Base-by-base conservation (phyloP, 35 echinoderm and acorn worm species). In the Strongylocentrotus purpuratus region DNA sequence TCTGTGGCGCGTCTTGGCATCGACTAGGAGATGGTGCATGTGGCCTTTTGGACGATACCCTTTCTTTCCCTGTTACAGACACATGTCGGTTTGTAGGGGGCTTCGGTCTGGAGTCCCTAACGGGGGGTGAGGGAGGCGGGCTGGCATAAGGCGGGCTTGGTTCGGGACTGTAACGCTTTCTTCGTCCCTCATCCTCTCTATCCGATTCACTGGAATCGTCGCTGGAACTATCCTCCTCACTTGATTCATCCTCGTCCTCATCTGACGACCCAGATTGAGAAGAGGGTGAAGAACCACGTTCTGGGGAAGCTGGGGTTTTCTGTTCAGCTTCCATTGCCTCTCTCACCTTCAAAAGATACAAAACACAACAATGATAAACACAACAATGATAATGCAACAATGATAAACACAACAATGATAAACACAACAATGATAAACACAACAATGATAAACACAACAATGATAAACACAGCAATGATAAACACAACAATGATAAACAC, bases 281-380 rank as follows among this genome's bases (percentile, higher is more conserved):
- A 33, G 87, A 89, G 33, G 45, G 87, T 9, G 33, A 33, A 13
- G n/a, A 20, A 9, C 41, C 18, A 41, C 32, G 32, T 41, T 89
- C 45, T 9, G 65, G 65, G n/a, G 65, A 78, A 78, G 25, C 65
- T 78, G 18, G 65, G 33, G 46, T 93, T 58, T 93, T 33, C 46
- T 58, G 25, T 46, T 93, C 91, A 2, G 91, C 91, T 9, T 93
- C 91, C 91, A 93, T 93, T 3, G 91, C 91, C 14, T 55, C 48
- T 47, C 91, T 47, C 46, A 93, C 91, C 91, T 93, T 13, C 20
- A 89, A 1, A 89, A 33, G 25, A 46, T 89, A 46, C 2, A 89
- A 35, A 41, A 32, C 31, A 89, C 13, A 46, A 32, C 4, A 88
- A 88, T 46, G 32, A 88, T 14, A 88, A 33, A 88, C 32, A 31